Evolutionary conservation across 2,797 vertebrate species (phyloP), one percentile per base, ranked within the genome.

Genomic region (Rhinichthys osculus): DNA sequence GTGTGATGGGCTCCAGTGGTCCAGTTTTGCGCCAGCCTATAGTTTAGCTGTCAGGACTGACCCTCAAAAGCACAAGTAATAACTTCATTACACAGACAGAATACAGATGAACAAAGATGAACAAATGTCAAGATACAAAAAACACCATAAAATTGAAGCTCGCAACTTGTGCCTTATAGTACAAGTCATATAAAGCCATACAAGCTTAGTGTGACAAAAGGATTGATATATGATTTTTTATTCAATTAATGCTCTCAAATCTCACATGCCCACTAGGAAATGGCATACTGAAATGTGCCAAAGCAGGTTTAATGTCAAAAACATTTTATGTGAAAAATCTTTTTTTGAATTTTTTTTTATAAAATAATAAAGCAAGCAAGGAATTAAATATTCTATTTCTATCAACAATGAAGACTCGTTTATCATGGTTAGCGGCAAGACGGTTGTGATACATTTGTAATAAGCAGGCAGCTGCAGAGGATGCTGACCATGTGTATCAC

Each of bases 31-130:
- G 27, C 19, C 35, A 17, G 35, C 40, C 33, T 73, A 73, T 27
- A 64, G 71, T 82, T 83, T 50, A 66, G 67, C 40, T 42, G 85
- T 35, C 72, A 84, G 47, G 33, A 54, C 9, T 52, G 73, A 66
- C 72, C 72, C 16, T 76, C 42, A 83, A 76, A 83, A 59, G 35
- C 35, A 82, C 38, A 71, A 30, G 1, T 8, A 69, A 69, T 77
- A 77, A 67, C 17, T 77, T 14, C 14, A 67, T 77, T 21, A 42
- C 35, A 69, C 62, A 16, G 13, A 64, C 14, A 64, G 2, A 30
- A 30, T 64, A 47, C 14, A 71, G 35, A 82, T 57, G 3, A 81
- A 81, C 47, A 78, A 62, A 64, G 4, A 70, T 70, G 10, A 81
- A 70, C 66, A 78, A 40, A 21, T 42, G 23, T 62, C 33, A 77